phyloP scores from a whole-genome alignment of 1,140 invertebrate species.

The Leptopilina clavipes region DNA sequence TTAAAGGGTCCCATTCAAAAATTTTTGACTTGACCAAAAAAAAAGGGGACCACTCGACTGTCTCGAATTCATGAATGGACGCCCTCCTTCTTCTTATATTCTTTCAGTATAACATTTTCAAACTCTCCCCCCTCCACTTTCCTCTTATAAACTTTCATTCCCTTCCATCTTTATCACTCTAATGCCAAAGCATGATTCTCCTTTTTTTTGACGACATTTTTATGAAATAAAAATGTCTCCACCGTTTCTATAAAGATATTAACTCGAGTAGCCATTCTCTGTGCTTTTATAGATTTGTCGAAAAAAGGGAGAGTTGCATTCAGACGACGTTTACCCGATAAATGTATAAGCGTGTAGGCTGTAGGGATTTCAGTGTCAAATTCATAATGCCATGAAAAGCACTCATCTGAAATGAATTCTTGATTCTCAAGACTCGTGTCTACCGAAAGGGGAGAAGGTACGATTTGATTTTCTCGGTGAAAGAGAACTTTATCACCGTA shows the following conservation, averaged over 20 bases:
- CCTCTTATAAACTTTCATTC: conserved; percentile 34
- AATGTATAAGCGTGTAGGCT: conserved; percentile 31
- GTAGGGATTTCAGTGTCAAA: conserved; percentile 29
- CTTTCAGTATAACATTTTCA: neutral
- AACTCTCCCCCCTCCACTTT: neutral
- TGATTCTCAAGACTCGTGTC: conserved; percentile 22
- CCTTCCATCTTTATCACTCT: neutral
- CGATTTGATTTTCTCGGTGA: neutral
- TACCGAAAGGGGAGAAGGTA: neutral
- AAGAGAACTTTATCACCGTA: conserved; percentile 6
- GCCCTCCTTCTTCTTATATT: conserved; percentile 22
- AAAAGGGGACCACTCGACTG: conserved; percentile 59
- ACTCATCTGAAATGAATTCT: conserved; percentile 29
- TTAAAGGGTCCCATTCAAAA: conserved; percentile 53
- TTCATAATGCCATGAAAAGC: conserved; percentile 30
- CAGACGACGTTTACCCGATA: conserved; percentile 6
- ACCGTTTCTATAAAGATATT: conserved; percentile 58
- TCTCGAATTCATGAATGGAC: conserved; percentile 55
- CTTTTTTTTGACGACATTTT: conserved; percentile 51
- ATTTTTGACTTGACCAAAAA: conserved; percentile 50
- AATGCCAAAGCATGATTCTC: conserved; percentile 35
- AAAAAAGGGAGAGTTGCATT: conserved; percentile 20
- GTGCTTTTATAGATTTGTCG: conserved; percentile 3
- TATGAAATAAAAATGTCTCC: conserved; percentile 52
- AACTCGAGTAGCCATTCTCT: conserved; percentile 45